Evolutionary conservation across 2,888 invertebrate genomes (phyloP), one percentile per base, ranked within the genome.

Genomic region (Bellardia bayeri): DNA sequence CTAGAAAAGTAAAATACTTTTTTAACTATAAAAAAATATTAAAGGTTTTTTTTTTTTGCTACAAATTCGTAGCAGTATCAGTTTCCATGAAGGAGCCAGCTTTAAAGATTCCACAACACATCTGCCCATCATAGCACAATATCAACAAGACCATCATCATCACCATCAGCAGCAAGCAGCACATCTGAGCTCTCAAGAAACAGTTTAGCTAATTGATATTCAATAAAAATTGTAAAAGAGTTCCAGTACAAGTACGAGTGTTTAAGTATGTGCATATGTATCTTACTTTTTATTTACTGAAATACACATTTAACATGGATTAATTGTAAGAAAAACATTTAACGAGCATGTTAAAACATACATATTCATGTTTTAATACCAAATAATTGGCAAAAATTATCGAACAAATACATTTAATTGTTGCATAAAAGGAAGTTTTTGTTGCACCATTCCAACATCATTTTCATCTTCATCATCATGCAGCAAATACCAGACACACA

Each of bases 341-440:
- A 85, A 87, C 87, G 82, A 79, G 78, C 87, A 87, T 87, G 87
- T 87, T 82, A 58, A 79, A 64, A 82, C 87, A 87, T 87, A 82
- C 85, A 87, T 87, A 87, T 87, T 85, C 82, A 87, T 87, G 87
- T 72, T 82, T 85, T 87, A 79, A 87, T 87, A 87, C 87, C 87
- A 87, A 87, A 87, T 87, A 87, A 87, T 87, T 87, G 87, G 87
- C 87, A 87, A 87, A 87, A 87, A 85, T 87, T 85, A 87, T 87
- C 87, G 87, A 79, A 87, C 87, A 85, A 87, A 87, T 79, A 87
- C 87, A 85, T 85, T 87, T 87, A 87, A 87, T 87, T 87, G 83
- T 82, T 85, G 85, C 87, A 82, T 87, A 87, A 87, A 87, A 87
- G 87, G 87, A 87, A 82, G 79, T 85, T 75, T 78, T 83, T 64